Base-by-base conservation (phyloP, 2,888 invertebrate genomes). In the Leptarthrus brevirostris region DNA sequence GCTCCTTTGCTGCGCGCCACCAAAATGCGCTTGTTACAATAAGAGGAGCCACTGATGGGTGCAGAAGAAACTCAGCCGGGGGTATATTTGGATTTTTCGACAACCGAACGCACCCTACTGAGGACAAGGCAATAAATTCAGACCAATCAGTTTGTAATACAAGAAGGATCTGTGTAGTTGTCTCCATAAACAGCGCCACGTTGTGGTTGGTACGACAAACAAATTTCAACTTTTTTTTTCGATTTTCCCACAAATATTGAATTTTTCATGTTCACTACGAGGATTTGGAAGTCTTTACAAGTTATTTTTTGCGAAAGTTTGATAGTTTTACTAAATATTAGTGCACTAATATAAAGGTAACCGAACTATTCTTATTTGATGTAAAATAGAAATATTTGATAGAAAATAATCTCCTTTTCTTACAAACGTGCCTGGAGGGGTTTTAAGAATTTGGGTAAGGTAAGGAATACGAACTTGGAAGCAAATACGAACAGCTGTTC, bases 21-120 rank as follows among this genome's bases (percentile, higher is more conserved):
- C 61, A n/a, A 61, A 61, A 20, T 26, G 10, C 36, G n/a, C 40
- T 14, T 36, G 26, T 24, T 3, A 66, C 18, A 26, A 66, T 24
- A 24, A 66, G 66, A 26, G 24, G 66, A 26, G 20, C 20, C 52
- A 49, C 26, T 36, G 54, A 71, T 71, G 53, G 54, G 36, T 54
- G 53, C 54, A 54, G 54, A 47, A 40, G 56, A 72, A 16, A 70
- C 76, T 70, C 76, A 76, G 76, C 61, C 44, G 66, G 75, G 76
- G 75, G 76, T 72, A 76, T 76, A 74, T 76, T 74, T 70, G 44
- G 54, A 72, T 73, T 74, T 76, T 74, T 73, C 70, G 61, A 74
- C 71, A 74, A 70, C 70, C 56, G 18, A 72, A 72, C 52, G 66
- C 72, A 72, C 74, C 74, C 74, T 36, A 74, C 74, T 54, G 74